Base-by-base conservation (phyloP, 2,113 vertebrate genomes). In the Indicator indicator region DNA sequence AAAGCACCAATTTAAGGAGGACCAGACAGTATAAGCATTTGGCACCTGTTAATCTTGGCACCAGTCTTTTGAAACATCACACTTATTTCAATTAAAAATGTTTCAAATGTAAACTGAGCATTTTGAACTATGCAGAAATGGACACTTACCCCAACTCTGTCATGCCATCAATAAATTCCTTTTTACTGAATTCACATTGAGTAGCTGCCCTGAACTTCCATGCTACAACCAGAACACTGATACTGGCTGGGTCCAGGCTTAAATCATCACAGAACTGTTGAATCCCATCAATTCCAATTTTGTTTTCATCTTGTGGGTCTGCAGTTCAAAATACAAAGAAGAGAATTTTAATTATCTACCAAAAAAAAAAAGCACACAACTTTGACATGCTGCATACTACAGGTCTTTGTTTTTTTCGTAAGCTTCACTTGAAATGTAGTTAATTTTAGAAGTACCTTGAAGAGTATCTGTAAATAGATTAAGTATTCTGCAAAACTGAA, bases 301-400 rank as follows among this genome's bases (percentile, higher is more conserved):
- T 99, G 97, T 99, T 99, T 96, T 99, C 99, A 98, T 99, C 99
- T 89, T 99, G 99, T 62, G 99, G 99, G 96, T 99, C 99, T 99
- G 92, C 26, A 90, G 75, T 96, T 84, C 79, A 92, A 94, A 95
- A 94, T 8, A 83, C 32, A 83, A 56, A 55, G 27, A 74, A 18
- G 6, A 89, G 6, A 71, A 87, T 4, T 38, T 23, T 7, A 81
- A 23, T 83, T 92, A 89, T 67, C 86, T 83, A 70, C 28, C 54
- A 91, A 94, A 54, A 83, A 54, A 83, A 54, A 33, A 24, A 46
- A 68, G 56, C 11, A 48, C 59, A 16, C 48, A 63, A 20, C 12
- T 81, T 17, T 76, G 18, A 60, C 50, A 38, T 11, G 10, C 11
- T 46, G 33, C 5, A 28, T 26, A 74, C 52, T 27, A 89, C 7